Base-by-base conservation (phyloP, 2,888 invertebrate genomes). In the Cryptops parisi region DNA sequence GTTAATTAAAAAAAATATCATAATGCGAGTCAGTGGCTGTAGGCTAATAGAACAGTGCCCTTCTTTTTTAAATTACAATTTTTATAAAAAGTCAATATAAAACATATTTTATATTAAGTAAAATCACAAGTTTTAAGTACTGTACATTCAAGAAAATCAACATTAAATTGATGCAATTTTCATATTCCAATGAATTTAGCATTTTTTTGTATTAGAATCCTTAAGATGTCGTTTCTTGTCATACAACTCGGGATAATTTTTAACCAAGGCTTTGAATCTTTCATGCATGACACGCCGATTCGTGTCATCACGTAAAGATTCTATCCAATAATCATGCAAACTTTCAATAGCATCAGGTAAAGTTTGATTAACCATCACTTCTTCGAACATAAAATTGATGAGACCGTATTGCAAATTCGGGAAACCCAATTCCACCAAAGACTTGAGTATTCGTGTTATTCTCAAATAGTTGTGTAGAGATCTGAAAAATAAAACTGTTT, bases 321-420 rank as follows among this genome's bases (percentile, higher is more conserved):
- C 22, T 9, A 46, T 46, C 46, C 46, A 46, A 17, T 46, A 46
- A 24, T 46, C 46, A 23, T 46, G 24, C 22, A 46, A 22, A 22
- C 22, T 22, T 19, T 46, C 46, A 46, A 46, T 46, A 6, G 46
- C 46, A 46, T 46, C 19, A 23, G 23, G 46, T 3, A 46, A 9
- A 12, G 46, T 46, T 5, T 17, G 22, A 9, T 46, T 23, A 9
- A 46, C 6, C 24, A 46, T 19, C 24, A 46, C 24, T 17, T 46
- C 46, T 21, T 46, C 24, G 9, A 46, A 22, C 46, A 46, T 21
- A 19, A 46, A 46, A 9, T 46, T 6, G 4, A 46, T 17, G 6
- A 46, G 23, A 22, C 22, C 22, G 9, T 15, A 19, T 19, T 46
- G 19, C 9, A 21, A 9, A 24, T 22, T 12, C 19, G 19, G 22